Conservation (phyloP, 2,113 vertebrate species). For the Oxyura jamaicensis region DNA sequence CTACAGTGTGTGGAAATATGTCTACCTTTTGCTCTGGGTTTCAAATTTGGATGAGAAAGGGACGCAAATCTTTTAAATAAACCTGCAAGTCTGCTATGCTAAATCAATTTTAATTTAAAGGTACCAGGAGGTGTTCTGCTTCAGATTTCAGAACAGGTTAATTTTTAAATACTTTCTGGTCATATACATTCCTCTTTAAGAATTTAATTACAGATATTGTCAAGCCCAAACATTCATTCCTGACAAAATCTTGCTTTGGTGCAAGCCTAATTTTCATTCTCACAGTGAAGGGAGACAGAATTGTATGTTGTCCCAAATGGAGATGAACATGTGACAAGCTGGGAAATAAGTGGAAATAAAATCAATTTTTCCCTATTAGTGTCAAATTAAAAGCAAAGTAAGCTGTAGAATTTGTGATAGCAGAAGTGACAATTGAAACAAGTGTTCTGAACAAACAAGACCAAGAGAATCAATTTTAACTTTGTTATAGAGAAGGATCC, state of each 20-base stretch:
- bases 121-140: neutral
- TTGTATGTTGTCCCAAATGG: neutral
- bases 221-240: neutral
- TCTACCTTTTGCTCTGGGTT: neutral
- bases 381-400: constrained; percentile 56
- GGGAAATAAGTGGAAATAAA: constrained; percentile 57
- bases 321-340: neutral
- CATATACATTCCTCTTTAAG: neutral
- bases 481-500: neutral
- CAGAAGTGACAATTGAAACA: constrained; percentile 26
- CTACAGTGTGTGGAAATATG: neutral
- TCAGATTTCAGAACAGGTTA: neutral
- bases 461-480: constrained; percentile 17
- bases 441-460: neutral
- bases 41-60: neutral
- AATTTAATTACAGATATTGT: constrained; percentile 41
- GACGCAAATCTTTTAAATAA: neutral
- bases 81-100: neutral
- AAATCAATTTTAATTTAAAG: neutral
- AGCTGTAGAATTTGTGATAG: constrained; percentile 2
- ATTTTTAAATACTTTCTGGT: constrained; percentile 14
- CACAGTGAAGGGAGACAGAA: neutral
- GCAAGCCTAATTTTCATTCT: constrained; percentile 30
- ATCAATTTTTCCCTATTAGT: constrained; percentile 45
- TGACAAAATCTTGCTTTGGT: neutral